Evolutionary conservation across 2,797 vertebrate genomes (phyloP).

Genomic region (Lutjanus argentimaculatus): DNA sequence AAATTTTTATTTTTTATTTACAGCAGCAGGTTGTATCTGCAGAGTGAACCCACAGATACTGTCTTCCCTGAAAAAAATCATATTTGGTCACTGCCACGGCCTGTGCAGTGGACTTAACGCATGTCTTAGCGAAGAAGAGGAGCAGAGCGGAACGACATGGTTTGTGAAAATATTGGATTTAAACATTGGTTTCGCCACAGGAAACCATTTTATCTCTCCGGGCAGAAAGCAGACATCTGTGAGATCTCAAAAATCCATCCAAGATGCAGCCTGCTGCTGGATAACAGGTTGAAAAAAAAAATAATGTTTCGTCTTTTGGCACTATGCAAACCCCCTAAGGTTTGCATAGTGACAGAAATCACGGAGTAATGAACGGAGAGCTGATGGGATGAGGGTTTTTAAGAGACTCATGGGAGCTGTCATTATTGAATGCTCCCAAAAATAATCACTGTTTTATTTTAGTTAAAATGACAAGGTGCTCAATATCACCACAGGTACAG

Average conservation of each 20-base stretch:
- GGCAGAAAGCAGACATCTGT: constrained; percentile 19
- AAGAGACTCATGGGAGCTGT: constrained; percentile 23
- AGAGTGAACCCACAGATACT: constrained; percentile 22
- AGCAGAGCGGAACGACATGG: not conserved
- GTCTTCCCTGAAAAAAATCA: not conserved
- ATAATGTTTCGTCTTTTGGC: not conserved
- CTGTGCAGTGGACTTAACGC: not conserved
- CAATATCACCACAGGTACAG: constrained; percentile 9
- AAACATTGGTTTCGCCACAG: constrained; percentile 9
- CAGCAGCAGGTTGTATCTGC: not conserved
- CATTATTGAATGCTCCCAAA: constrained; percentile 31
- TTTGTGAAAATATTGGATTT: not conserved
- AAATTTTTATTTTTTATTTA: constrained; percentile 8
- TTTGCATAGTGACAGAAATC: not conserved
- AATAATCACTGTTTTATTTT: constrained; percentile 26
- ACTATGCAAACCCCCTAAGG: not conserved
- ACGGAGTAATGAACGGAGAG: not conserved
- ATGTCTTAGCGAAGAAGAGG: not conserved
- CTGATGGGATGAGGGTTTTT: not conserved
- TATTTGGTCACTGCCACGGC: not conserved
- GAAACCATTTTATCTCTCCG: constrained; percentile 4
- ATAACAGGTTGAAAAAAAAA: constrained; percentile 19
- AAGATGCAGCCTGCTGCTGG: constrained; percentile 20
- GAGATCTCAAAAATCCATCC: constrained; percentile 28
- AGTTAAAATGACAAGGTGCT: constrained; percentile 24